These are phyloP conservation scores for Drosophila melanosoma DNA, from an alignment of 2,888 invertebrate species.

Conservation along the genomic window DNA sequence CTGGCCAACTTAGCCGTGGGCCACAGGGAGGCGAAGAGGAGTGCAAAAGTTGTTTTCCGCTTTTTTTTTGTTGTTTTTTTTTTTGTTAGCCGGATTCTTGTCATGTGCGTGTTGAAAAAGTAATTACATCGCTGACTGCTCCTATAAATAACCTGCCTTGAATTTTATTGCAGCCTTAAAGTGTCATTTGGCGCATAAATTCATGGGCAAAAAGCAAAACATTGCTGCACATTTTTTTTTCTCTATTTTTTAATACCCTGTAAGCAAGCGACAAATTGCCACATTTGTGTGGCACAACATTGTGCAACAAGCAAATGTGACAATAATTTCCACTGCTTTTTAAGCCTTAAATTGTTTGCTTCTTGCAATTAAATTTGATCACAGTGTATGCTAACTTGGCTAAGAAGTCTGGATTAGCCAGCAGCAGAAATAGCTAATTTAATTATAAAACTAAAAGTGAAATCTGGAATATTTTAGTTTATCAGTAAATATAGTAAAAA, in stretches of 20 bases:
- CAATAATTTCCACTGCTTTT: not conserved
- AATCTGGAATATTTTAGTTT: not conserved
- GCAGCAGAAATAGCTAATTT: not conserved
- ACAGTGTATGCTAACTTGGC: not conserved
- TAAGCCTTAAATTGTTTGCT: not conserved
- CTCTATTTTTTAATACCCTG: slow-evolving; percentile 25
- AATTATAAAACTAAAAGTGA: not conserved
- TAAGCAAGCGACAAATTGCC: not conserved
- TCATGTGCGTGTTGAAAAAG: slow-evolving; percentile 78
- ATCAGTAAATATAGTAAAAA: too few relatives aligned
- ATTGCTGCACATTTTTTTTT: not conserved
- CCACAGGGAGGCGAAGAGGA: not conserved
- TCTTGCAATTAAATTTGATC: not conserved
- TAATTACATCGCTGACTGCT: slow-evolving; percentile 76
- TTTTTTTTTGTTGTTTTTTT: not conserved
- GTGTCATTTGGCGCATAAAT: slow-evolving; percentile 77
- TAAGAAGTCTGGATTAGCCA: not conserved
- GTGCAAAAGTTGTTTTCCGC: not conserved
- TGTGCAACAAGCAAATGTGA: not conserved
- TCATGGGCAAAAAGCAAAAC: slow-evolving; percentile 19
- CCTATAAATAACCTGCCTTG: slow-evolving; percentile 71
- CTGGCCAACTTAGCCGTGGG: slow-evolving; percentile 19
- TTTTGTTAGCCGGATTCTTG: slow-evolving; percentile 8
- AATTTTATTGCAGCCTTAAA: slow-evolving; percentile 79
- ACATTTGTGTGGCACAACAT: not conserved